A percentile compares a stretch with the other conserved stretches of the same genome.
Conservation (phyloP, 2,888 invertebrate genomes). For the Limnephilus lunatus region DNA sequence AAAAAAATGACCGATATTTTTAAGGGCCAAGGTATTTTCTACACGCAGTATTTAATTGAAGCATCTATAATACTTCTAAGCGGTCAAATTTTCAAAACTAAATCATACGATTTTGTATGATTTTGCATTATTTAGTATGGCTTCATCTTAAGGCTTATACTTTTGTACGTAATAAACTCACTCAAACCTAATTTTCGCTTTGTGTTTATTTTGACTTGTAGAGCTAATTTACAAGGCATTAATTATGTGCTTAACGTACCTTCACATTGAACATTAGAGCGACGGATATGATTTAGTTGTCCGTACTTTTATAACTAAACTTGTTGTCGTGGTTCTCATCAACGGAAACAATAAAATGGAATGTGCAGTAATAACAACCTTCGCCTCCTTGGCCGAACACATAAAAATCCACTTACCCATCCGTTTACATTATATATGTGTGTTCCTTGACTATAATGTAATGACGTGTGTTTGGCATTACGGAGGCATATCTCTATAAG, state of each 20-base stretch:
- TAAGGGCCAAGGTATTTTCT: too few relatives aligned
- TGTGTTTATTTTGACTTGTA: not conserved
- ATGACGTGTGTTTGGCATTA: not conserved
- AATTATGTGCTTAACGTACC: not conserved
- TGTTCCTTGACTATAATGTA: not conserved
- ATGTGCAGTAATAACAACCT: conserved; percentile 2
- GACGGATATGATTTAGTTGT: not conserved
- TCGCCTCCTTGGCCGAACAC: not conserved
- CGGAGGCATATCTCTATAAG: not conserved
- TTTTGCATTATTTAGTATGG: too few relatives aligned
- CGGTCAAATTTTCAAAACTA: too few relatives aligned
- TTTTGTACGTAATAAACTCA: not conserved
- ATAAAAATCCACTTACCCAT: not conserved
- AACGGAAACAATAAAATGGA: not conserved
- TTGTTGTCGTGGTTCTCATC: not conserved
- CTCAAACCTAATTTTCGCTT: not conserved
- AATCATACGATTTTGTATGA: too few relatives aligned
- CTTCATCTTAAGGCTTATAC: too few relatives aligned
- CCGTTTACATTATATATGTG: not conserved
- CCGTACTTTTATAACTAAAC: not conserved
- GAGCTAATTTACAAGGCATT: not conserved
- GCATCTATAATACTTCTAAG: too few relatives aligned
- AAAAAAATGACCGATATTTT: too few relatives aligned
- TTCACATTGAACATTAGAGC: not conserved
- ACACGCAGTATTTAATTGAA: too few relatives aligned